A percentile compares a stretch with the other conserved stretches of the same genome.
Evolutionary conservation across 1,140 invertebrate species (phyloP).

Genomic region (Drosophila bocqueti): DNA sequence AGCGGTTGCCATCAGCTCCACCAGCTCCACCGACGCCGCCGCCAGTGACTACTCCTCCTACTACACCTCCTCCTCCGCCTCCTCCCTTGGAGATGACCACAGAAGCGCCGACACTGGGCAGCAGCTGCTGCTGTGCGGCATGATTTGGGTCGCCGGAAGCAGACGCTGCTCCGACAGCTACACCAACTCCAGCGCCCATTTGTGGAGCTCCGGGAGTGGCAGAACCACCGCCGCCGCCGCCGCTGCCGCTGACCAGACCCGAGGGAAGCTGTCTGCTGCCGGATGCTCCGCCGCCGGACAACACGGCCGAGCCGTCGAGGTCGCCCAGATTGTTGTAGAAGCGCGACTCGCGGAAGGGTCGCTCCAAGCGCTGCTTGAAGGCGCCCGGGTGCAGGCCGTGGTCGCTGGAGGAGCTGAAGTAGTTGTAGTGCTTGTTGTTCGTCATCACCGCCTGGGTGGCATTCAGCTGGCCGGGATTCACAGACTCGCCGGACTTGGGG

Average conservation of each 20-base stretch:
- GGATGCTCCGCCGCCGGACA: constrained; percentile 6
- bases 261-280: constrained; percentile 16
- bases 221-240: neutral
- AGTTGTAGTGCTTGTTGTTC: constrained; percentile 85
- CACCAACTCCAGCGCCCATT: constrained; percentile 3
- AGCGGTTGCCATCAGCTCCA: constrained; percentile 92
- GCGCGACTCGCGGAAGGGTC: constrained; percentile 63
- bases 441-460: constrained; percentile 91
- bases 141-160: constrained; percentile 16
- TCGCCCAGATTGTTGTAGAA: constrained; percentile 48
- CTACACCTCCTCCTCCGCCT: neutral
- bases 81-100: constrained; percentile 12
- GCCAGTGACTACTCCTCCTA: neutral
- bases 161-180: neutral
- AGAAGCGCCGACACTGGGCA: neutral
- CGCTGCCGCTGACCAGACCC: neutral
- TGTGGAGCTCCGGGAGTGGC: constrained; percentile 1
- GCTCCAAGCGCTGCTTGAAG: constrained; percentile 76
- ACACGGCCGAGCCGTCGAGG: constrained; percentile 13
- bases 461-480: constrained; percentile 86
- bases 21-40: constrained; percentile 2
- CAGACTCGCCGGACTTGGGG: constrained; percentile 75
- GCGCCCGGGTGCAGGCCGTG: constrained; percentile 84
- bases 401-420: constrained; percentile 86
- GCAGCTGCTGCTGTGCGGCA: constrained; percentile 15